Base-by-base conservation (phyloP, 1,140 invertebrate genomes). In the Teleogryllus occipitalis region DNA sequence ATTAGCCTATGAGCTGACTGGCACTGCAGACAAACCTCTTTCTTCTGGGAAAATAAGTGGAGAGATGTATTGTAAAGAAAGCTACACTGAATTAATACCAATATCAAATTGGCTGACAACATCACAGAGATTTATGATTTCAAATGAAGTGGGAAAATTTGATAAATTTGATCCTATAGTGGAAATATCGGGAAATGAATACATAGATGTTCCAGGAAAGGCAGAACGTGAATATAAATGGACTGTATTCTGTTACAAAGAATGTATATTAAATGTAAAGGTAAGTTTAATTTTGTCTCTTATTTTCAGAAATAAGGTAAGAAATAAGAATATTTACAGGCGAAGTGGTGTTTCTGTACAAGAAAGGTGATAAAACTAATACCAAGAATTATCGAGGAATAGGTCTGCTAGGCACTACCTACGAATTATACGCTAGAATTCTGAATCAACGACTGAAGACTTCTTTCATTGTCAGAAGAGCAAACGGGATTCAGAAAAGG, bases 281-380 rank as follows among this genome's bases (percentile, higher is more conserved):
- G 75, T 79, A 79, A 76, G 79, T 79, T 76, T 75, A 80, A 83
- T 89, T 82, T 88, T 88, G 54, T 7, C 54, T 14, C 1, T 65
- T 65, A 10, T 65, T 65, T 65, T 65, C 10, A 65, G 54, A 14
- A 65, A 18, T 65, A n/a, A n/a, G n/a, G n/a, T n/a, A n/a, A n/a
- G n/a, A n/a, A n/a, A n/a, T n/a, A n/a, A n/a, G n/a, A n/a, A n/a
- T n/a, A n/a, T n/a, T n/a, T n/a, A n/a, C n/a, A n/a, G n/a, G n/a
- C n/a, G n/a, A n/a, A n/a, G n/a, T n/a, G n/a, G n/a, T n/a, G n/a
- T n/a, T n/a, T n/a, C n/a, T n/a, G n/a, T n/a, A n/a, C n/a, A n/a
- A n/a, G n/a, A n/a, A n/a, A n/a, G n/a, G n/a, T n/a, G n/a, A n/a
- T n/a, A n/a, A n/a, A n/a, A n/a, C n/a, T n/a, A n/a, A n/a, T n/a